Evolutionary conservation across 2,113 vertebrate species (phyloP).

Genomic region (Quiscalus mexicanus): DNA sequence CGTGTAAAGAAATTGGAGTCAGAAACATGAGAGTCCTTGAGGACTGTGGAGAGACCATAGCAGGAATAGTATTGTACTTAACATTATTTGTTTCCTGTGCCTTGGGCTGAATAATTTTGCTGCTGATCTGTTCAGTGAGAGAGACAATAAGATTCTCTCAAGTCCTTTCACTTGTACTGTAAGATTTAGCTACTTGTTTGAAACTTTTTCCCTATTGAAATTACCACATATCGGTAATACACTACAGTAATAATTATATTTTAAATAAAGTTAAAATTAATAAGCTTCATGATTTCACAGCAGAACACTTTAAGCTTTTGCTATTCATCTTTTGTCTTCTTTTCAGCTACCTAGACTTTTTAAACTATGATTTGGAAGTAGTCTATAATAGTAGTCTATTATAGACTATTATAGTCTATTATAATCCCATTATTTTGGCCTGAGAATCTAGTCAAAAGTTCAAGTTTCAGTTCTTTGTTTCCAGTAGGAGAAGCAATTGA

Average conservation of each 20-base stretch:
- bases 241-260: background rate
- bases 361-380: background rate
- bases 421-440: background rate
- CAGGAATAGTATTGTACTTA: constrained; percentile 41
- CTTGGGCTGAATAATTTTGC: constrained; percentile 68
- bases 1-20: constrained; percentile 64
- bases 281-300: background rate
- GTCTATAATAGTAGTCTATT: background rate
- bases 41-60: constrained; percentile 41
- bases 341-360: background rate
- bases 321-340: background rate
- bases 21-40: constrained; percentile 69
- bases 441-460: background rate
- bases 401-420: too few species aligned
- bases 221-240: background rate
- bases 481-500: background rate
- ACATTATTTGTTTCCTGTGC: constrained; percentile 68
- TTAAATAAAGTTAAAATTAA: constrained; percentile 47
- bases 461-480: background rate
- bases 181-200: background rate
- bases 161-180: constrained; percentile 41
- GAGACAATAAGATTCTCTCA: constrained; percentile 34
- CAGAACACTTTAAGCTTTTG: background rate
- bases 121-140: constrained; percentile 46
- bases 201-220: constrained; percentile 16